Evolutionary conservation across 37 sponge, comb jelly and placozoan species (phyloP).

Genomic region (Dysidea cf. avara): DNA sequence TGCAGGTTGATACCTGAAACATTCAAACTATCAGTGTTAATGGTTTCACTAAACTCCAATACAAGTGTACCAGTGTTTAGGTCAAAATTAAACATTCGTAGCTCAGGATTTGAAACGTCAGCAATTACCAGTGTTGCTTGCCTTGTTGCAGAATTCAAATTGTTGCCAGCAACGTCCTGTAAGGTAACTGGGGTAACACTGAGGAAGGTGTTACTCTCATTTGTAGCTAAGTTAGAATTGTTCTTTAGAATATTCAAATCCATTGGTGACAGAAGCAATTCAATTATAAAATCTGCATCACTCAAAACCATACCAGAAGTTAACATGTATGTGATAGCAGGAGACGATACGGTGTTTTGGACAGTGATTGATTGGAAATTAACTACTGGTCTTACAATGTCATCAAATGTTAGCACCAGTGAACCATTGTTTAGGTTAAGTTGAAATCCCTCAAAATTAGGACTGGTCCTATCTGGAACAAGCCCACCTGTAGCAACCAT

Average conservation of each 20-base stretch:
- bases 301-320: slow-evolving; percentile 46
- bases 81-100: slow-evolving; percentile 69
- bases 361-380: slow-evolving; percentile 49
- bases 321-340: slow-evolving; percentile 23
- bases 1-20: slow-evolving; percentile 49
- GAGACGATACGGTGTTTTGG: slow-evolving; percentile 41
- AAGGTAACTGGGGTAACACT: slow-evolving; percentile 53
- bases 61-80: slow-evolving; percentile 55
- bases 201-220: slow-evolving; percentile 71
- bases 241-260: slow-evolving; percentile 62
- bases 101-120: slow-evolving; percentile 62
- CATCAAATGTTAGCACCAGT: slow-evolving; percentile 78
- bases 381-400: slow-evolving; percentile 73
- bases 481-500: slow-evolving; percentile 4
- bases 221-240: slow-evolving; percentile 58
- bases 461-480: slow-evolving; percentile 63
- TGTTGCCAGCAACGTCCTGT: slow-evolving; percentile 62
- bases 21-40: slow-evolving; percentile 50
- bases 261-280: slow-evolving; percentile 40
- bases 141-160: slow-evolving; percentile 36
- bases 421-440: slow-evolving; percentile 73
- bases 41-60: slow-evolving; percentile 73
- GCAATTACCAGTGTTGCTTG: slow-evolving; percentile 62
- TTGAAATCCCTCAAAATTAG: slow-evolving; percentile 58
- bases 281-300: slow-evolving; percentile 16